Evolutionary conservation across 2,797 vertebrate species (phyloP).

Genomic region (Characodon lateralis): DNA sequence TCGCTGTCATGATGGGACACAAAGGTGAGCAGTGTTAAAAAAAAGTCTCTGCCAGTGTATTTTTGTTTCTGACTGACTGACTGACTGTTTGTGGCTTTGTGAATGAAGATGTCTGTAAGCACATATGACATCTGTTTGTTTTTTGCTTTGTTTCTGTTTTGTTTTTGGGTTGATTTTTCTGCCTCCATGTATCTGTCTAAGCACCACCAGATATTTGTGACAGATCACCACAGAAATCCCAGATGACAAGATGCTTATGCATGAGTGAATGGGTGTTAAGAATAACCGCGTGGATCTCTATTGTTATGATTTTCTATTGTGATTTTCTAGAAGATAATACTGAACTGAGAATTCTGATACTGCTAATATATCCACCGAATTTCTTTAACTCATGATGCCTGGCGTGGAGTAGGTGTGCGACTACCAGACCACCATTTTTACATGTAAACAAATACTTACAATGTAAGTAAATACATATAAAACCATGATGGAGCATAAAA

Average conservation of each 20-base stretch:
- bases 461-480: neutral
- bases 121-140: constrained; percentile 14
- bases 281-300: constrained; percentile 4
- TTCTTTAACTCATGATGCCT: neutral
- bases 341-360: constrained; percentile 27
- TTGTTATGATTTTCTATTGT: neutral
- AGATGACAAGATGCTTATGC: constrained; percentile 37
- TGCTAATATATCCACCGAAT: constrained; percentile 22
- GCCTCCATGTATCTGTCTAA: constrained; percentile 23
- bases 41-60: constrained; percentile 17
- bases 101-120: neutral
- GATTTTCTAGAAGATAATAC: constrained; percentile 5
- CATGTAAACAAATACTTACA: neutral
- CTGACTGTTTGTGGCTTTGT: neutral
- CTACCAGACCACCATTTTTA: neutral
- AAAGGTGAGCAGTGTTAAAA: constrained; percentile 87
- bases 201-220: constrained; percentile 45
- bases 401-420: neutral
- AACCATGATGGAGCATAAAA: neutral
- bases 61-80: constrained; percentile 20
- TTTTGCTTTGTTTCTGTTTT: constrained; percentile 4
- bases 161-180: constrained; percentile 27
- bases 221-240: constrained; percentile 45
- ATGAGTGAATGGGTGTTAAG: constrained; percentile 30
- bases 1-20: constrained; percentile 98